phyloP scores from a whole-genome alignment of 2,113 vertebrate species.

The Boulengeromyrus knoepffleri region DNA sequence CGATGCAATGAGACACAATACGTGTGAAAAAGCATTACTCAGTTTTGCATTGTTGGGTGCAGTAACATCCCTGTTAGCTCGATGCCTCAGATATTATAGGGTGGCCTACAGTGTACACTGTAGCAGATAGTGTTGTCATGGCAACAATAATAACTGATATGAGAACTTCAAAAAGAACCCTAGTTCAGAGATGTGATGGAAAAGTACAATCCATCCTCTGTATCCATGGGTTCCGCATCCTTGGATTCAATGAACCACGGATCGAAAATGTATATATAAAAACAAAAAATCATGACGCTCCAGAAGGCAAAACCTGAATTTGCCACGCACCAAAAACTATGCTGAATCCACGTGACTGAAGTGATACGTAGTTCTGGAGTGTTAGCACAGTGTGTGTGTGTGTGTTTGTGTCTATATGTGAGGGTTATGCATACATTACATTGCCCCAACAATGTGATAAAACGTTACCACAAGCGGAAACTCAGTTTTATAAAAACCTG shows the following conservation, averaged over 20 bases:
- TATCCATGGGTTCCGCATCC: neutral
- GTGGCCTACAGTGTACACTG: neutral
- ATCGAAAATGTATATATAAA: neutral
- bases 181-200: neutral
- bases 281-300: neutral
- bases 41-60: neutral
- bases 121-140: neutral
- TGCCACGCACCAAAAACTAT: neutral
- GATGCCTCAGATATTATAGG: neutral
- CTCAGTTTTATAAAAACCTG: too few species aligned
- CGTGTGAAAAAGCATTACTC: neutral
- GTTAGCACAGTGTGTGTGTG: neutral
- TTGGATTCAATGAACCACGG: neutral
- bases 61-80: neutral
- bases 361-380: neutral
- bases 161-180: conserved; percentile 1
- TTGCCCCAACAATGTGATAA: too few species aligned
- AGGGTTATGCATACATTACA: neutral
- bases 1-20: neutral
- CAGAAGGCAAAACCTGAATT: neutral
- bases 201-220: neutral
- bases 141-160: neutral
- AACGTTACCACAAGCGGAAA: too few species aligned
- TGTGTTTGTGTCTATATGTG: neutral
- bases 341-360: neutral